Evolutionary conservation across 2,888 invertebrate genomes (phyloP), one percentile per base, ranked within the genome.

Genomic region (Operophtera brumata): DNA sequence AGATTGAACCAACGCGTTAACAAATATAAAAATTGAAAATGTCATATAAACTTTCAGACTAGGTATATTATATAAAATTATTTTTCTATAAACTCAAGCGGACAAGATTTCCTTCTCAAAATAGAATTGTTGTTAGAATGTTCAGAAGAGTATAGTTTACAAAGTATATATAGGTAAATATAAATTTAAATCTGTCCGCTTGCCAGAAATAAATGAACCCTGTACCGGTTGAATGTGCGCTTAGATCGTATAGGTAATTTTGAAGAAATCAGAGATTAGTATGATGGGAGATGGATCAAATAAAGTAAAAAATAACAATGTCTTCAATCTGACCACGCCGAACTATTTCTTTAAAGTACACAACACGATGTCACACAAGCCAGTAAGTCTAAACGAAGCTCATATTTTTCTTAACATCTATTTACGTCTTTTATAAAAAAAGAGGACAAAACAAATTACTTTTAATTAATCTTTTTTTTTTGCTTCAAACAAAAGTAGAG

Each of bases 351-450:
- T 71, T 78, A 78, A 57, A 73, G 70, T 81, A 83, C 82, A 84
- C 80, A 83, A 82, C 83, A 82, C 79, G 75, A 77, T 76, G 80
- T 80, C 79, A 86, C 82, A 83, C 74, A 88, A 88, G 89, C 89
- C 85, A 83, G 84, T 89, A 75, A 86, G 72, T 86, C 89, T 89
- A 87, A 86, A 88, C 73, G 79, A 90, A 90, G 89, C 89, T 90
- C 89, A 86, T 89, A 86, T 87, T 88, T 68, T 84, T 86, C 88
- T 89, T 89, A 90, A 83, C 71, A 80, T 70, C 87, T 89, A 89
- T 83, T 75, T 73, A 80, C 73, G 77, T 78, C 77, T 69, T 73
- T 77, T 77, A 76, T 75, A 71, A 73, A 45, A n/a, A 57, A 59
- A 50, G 41, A 48, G 37, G 40, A 51, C 12, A 41, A 52, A 43